These are phyloP conservation scores for Clanis bilineata DNA, from an alignment of 2,888 invertebrate species.

Conservation along the genomic window DNA sequence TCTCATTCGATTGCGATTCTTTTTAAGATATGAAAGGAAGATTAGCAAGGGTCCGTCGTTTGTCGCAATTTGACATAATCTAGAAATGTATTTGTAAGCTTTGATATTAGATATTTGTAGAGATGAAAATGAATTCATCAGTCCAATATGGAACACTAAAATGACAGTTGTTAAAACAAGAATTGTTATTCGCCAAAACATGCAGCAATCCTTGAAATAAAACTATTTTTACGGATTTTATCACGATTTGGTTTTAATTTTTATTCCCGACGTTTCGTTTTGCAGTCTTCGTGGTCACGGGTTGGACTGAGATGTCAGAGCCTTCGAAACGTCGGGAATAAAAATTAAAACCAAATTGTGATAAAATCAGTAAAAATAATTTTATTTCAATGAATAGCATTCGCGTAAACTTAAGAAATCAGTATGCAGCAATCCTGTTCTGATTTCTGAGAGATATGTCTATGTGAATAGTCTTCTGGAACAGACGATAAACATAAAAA, in stretches of 20 bases:
- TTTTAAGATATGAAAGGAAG: slow-evolving; percentile 53
- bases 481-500: neutral
- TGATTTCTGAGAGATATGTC: neutral
- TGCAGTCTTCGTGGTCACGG: too few species aligned
- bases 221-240: too few species aligned
- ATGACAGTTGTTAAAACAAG: neutral
- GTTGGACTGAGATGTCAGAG: too few species aligned
- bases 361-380: too few species aligned
- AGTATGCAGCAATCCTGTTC: neutral
- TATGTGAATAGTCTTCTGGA: neutral
- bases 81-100: slow-evolving; percentile 8
- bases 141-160: neutral
- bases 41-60: slow-evolving; percentile 56
- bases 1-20: slow-evolving; percentile 63
- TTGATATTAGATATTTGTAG: neutral
- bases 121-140: neutral
- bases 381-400: too few species aligned
- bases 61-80: slow-evolving; percentile 16
- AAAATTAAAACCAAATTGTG: too few species aligned
- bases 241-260: too few species aligned
- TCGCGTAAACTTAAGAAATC: neutral
- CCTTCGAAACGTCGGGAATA: too few species aligned
- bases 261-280: too few species aligned
- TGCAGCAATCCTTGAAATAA: too few species aligned
- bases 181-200: too few species aligned